A percentile compares a stretch with the other conserved stretches of the same genome.
phyloP scores from a whole-genome alignment of 2,113 vertebrate genomes.

The Fregetta grallaria region DNA sequence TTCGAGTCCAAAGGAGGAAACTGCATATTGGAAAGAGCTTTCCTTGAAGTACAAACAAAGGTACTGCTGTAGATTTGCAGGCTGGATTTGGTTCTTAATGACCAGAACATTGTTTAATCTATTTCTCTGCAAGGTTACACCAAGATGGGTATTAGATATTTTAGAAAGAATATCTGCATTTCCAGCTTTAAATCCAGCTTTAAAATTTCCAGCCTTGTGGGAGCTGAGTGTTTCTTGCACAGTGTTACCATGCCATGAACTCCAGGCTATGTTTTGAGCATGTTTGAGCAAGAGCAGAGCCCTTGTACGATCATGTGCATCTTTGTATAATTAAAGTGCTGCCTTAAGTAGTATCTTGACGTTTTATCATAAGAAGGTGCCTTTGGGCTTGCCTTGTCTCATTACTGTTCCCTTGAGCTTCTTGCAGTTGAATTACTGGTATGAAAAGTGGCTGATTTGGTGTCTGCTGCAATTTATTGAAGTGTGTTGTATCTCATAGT shows the following conservation, averaged over 20 bases:
- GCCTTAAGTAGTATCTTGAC: not conserved
- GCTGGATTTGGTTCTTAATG: not conserved
- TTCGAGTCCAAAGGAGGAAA: slow-evolving; percentile 93
- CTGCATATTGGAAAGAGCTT: slow-evolving; percentile 93
- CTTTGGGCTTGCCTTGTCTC: not conserved
- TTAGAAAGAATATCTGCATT: not conserved
- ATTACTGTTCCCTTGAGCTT: not conserved
- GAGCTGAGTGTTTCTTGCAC: not conserved
- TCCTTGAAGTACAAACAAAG: slow-evolving; percentile 93
- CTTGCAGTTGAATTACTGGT: not conserved
- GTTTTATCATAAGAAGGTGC: slow-evolving; percentile 9
- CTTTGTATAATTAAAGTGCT: slow-evolving; percentile 28
- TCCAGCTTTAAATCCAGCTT: not conserved
- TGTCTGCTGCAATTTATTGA: not conserved
- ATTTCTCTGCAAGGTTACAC: not conserved
- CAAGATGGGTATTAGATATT: not conserved
- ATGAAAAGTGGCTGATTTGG: not conserved
- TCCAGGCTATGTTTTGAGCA: slow-evolving; percentile 24
- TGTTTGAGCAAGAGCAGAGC: slow-evolving; percentile 29
- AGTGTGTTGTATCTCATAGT: not conserved
- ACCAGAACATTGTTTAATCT: not conserved
- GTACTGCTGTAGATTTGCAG: slow-evolving; percentile 64
- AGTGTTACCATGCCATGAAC: not conserved
- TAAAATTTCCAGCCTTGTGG: not conserved
- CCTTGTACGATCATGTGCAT: not conserved